These are phyloP conservation scores for Silurus aristotelis DNA, from an alignment of 2,797 vertebrate species.

Conservation along the genomic window DNA sequence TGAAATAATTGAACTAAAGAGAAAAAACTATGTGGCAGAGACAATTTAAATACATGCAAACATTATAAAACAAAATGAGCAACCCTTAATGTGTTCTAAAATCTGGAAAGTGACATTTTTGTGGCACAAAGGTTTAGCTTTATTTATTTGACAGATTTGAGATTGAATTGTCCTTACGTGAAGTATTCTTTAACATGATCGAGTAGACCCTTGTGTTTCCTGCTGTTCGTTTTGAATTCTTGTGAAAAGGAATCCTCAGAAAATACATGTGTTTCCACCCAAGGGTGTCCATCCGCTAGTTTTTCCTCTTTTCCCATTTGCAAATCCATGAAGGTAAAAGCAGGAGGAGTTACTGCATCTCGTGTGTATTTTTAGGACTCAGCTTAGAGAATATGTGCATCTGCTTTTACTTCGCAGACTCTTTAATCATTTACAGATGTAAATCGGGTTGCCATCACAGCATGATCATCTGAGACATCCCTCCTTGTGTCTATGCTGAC, in stretches of 20 bases:
- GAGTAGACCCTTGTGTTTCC: slow-evolving; percentile 75
- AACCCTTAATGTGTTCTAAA: background rate
- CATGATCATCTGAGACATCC: slow-evolving; percentile 27
- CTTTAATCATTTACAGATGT: slow-evolving; percentile 46
- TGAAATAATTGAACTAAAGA: background rate
- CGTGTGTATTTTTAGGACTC: background rate
- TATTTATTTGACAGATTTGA: background rate
- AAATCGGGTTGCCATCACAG: slow-evolving; percentile 18
- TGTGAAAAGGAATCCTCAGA: slow-evolving; percentile 77
- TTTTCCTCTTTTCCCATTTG: slow-evolving; percentile 66
- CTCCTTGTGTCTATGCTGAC: slow-evolving; percentile 37
- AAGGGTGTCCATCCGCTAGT: slow-evolving; percentile 73
- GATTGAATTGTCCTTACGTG: slow-evolving; percentile 69
- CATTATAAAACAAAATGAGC: background rate
- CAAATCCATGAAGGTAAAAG: background rate
- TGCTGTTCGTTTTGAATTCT: slow-evolving; percentile 73
- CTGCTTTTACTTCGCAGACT: slow-evolving; percentile 16
- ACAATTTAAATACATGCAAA: background rate
- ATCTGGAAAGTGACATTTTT: background rate
- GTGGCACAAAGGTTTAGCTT: background rate
- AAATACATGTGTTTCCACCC: slow-evolving; percentile 77
- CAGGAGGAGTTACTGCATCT: background rate
- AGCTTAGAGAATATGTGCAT: slow-evolving; percentile 11
- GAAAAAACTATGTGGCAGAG: background rate
- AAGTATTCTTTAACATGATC: slow-evolving; percentile 75